Evolutionary conservation across 2,797 vertebrate genomes (phyloP), one percentile per base, ranked within the genome.

Genomic region (Gephyroberyx darwinii): DNA sequence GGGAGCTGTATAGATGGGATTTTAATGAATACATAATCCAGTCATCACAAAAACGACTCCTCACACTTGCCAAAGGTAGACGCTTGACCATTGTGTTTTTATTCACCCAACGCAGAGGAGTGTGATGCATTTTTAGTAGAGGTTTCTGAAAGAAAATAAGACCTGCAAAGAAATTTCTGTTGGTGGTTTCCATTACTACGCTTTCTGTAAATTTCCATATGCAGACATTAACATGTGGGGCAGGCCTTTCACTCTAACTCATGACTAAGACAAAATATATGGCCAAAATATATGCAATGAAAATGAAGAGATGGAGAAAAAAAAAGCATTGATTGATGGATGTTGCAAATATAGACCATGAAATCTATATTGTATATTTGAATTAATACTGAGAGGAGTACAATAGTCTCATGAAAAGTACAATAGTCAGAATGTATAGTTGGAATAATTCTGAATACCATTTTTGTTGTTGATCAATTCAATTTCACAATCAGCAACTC

Each of bases 21-120:
- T 93, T 91, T 90, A 90, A 93, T 92, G 87, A 92, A 91, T 86
- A 84, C 82, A 90, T 87, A 90, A 91, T 89, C 87, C 88, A 90
- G 83, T 86, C 87, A 81, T 88, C 78, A 77, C 78, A 85, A 71
- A 89, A 83, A 77, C 16, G 58, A 77, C 71, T 69, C 61, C 65
- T 81, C 65, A 53, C 65, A 76, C 50, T 63, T 64, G 84, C 76
- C 81, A 85, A 80, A 74, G 66, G 69, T 85, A 69, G 58, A 67
- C 67, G 85, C 50, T 69, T 70, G 60, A 79, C 30, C 58, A 64
- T 79, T 75, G 58, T 74, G 61, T 74, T 89, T 75, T 82, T 59
- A 35, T 76, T 81, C 55, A 75, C 58, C 48, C 67, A 39, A 53
- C 59, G 69, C 51, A 79, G 58, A 80, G 41, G 66, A 65, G 48